Base-by-base conservation (phyloP, 2,797 vertebrate genomes). In the Enteromius unitaeniatus region DNA sequence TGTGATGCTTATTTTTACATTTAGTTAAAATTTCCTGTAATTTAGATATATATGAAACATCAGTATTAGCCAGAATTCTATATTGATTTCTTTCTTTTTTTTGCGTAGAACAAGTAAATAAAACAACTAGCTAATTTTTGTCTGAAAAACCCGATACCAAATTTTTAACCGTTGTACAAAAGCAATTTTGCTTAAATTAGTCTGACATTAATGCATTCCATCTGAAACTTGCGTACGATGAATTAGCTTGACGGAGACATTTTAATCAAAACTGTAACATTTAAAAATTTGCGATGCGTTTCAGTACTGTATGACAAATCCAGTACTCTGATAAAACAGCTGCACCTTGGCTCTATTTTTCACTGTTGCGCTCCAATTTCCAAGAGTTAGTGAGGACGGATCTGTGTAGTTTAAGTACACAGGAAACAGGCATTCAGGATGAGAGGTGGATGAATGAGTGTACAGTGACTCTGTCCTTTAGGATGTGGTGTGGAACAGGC, bases 401-500 rank as follows among this genome's bases (percentile, higher is more conserved):
- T 81, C 53, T 65, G 69, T 62, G 53, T 37, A 73, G 53, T 73
- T 72, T 47, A 60, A 47, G 79, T 75, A 49, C 70, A 67, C 81
- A 75, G 81, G 58, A 75, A 73, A 64, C 55, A 17, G 79, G 17
- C 69, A 49, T n/a, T 26, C 69, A 47, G 79, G 78, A 67, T 53
- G 40, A 79, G 47, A 70, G 65, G 51, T 80, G 65, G 60, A 82
- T 82, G 45, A 75, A 82, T 82, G 81, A 28, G 72, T 28, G 70
- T 51, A 74, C 70, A 75, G 60, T 75, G 60, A 53, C 47, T 82
- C 70, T 67, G 81, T 75, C 81, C 58, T 75, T 75, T 64, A 82
- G 58, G 42, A 75, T 82, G 82, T 68, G 82, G 75, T 68, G 75
- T 78, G 64, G 64, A 84, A 84, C 82, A 78, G 40, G 82, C 23